A percentile compares a stretch with the other conserved stretches of the same genome.
These are phyloP conservation scores for Wasmannia auropunctata DNA, from an alignment of 1,140 invertebrate species.

Conservation along the genomic window DNA sequence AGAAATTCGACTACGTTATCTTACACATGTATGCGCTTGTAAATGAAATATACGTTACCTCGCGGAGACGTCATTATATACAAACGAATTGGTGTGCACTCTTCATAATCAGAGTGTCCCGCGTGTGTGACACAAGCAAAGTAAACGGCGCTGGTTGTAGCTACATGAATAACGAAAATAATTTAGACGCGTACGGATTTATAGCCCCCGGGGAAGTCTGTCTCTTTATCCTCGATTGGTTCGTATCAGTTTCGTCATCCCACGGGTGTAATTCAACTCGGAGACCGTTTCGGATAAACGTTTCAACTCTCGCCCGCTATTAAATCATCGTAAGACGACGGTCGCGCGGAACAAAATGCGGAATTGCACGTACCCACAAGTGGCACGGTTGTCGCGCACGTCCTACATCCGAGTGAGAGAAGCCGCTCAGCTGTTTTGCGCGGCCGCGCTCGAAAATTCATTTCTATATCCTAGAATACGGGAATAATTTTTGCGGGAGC, in stretches of 20 bases:
- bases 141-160: too few species aligned
- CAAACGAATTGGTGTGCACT: too few species aligned
- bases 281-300: slow-evolving; percentile 41
- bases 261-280: slow-evolving; percentile 55
- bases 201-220: slow-evolving; percentile 32
- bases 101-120: neutral
- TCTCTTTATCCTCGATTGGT: slow-evolving; percentile 52
- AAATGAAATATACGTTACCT: neutral
- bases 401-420: neutral
- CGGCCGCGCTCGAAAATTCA: slow-evolving; percentile 39
- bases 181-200: slow-evolving; percentile 43
- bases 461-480: slow-evolving; percentile 20
- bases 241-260: slow-evolving; percentile 36
- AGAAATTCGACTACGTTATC: neutral
- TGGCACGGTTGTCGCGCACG: slow-evolving; percentile 37
- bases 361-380: slow-evolving; percentile 22
- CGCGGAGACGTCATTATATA: neutral
- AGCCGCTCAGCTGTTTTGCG: slow-evolving; percentile 39
- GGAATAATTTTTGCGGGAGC: slow-evolving; percentile 50
- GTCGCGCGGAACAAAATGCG: slow-evolving; percentile 50
- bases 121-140: neutral
- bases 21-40: neutral
- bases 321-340: slow-evolving; percentile 73
- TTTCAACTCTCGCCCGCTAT: slow-evolving; percentile 43
- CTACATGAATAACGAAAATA: slow-evolving; percentile 41